phyloP scores from a whole-genome alignment of 2,113 vertebrate genomes.

The Strix uralensis region DNA sequence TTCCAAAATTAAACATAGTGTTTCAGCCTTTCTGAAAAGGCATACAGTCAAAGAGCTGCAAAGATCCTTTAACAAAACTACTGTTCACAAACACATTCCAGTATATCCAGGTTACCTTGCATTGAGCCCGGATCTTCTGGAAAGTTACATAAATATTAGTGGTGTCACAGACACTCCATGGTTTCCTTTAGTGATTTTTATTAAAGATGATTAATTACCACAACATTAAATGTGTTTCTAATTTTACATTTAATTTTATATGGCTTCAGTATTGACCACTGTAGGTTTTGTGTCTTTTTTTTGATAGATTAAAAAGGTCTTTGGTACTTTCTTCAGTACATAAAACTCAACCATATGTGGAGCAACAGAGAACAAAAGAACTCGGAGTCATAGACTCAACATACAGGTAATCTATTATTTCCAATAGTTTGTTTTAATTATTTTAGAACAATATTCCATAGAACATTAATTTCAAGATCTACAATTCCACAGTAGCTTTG shows the following conservation, averaged over 20 bases:
- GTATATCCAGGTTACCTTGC: not conserved
- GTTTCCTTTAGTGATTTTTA: not conserved
- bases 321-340: not conserved
- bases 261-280: not conserved
- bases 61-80: not conserved
- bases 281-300: not conserved
- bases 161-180: not conserved
- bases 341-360: not conserved
- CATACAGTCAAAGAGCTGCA: not conserved
- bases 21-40: not conserved
- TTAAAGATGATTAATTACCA: not conserved
- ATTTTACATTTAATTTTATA: not conserved
- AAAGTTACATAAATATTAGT: not conserved
- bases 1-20: not conserved
- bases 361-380: not conserved
- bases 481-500: not conserved
- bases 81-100: not conserved
- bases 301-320: not conserved
- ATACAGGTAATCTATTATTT: not conserved
- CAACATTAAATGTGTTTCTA: not conserved
- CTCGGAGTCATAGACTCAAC: not conserved
- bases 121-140: not conserved
- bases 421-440: not conserved
- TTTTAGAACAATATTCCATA: not conserved
- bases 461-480: not conserved